Evolutionary conservation across 2,888 invertebrate species (phyloP).

Genomic region (Leptopilina myrica): DNA sequence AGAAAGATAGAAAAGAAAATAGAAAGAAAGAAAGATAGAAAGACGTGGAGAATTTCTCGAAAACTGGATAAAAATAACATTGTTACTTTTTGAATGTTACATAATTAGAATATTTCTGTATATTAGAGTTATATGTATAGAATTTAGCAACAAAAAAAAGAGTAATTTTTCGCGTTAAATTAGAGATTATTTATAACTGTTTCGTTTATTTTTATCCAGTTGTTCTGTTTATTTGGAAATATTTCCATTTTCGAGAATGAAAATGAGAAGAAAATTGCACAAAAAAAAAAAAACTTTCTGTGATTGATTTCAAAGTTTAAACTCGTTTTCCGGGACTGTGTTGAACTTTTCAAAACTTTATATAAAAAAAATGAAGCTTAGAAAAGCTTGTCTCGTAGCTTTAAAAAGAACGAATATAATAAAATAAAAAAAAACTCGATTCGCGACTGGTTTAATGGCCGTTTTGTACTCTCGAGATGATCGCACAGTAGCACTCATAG

Average conservation of each 20-base stretch:
- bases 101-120: background rate
- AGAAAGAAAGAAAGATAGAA: background rate
- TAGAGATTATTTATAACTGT: constrained; percentile 10
- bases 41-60: background rate
- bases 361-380: background rate
- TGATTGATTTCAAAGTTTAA: constrained; percentile 32
- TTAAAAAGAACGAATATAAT: background rate
- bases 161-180: background rate
- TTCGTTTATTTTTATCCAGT: constrained; percentile 16
- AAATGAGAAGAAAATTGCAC: background rate
- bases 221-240: background rate
- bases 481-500: constrained; percentile 6
- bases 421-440: background rate
- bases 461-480: constrained; percentile 15
- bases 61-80: constrained; percentile 29
- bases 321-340: constrained; percentile 26
- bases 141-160: background rate
- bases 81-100: constrained; percentile 10
- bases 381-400: constrained; percentile 17
- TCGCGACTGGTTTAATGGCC: constrained; percentile 26
- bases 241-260: background rate
- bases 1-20: background rate
- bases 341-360: constrained; percentile 32
- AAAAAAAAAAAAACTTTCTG: constrained; percentile 10
- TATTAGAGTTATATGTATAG: background rate